Evolutionary conservation across 1,140 invertebrate genomes (phyloP).

Genomic region (Aphelenchoides besseyi): DNA sequence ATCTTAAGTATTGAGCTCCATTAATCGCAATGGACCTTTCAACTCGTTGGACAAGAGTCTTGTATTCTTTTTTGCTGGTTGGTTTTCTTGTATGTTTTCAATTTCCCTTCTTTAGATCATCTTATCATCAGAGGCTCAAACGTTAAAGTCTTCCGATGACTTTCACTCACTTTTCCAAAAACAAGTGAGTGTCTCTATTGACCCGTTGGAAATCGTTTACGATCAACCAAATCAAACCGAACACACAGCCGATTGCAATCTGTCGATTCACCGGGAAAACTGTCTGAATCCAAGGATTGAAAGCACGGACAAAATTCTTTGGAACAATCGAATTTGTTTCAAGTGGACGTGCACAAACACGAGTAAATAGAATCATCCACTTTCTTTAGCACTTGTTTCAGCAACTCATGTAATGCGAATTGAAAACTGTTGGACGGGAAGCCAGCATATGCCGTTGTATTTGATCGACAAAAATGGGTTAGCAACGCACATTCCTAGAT

Average conservation of each 20-base stretch:
- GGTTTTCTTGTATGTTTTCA: no score
- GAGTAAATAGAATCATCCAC: conserved; percentile 6
- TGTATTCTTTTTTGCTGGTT: no score
- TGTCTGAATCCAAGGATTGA: conserved; percentile 29
- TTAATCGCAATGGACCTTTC: no score
- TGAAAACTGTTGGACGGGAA: conserved; percentile 54
- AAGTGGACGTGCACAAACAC: conserved; percentile 37
- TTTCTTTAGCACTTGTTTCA: conserved; percentile 17
- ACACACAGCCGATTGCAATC: conserved; percentile 18
- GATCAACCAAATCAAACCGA: conserved; percentile 15
- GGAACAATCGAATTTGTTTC: conserved; percentile 40
- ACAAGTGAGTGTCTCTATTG: conserved; percentile 29
- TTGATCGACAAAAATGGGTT: conserved; percentile 41
- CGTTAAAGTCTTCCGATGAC: background rate
- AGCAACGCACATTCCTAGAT: conserved; percentile 33
- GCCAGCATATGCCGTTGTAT: conserved; percentile 37
- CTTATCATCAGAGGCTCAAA: no score
- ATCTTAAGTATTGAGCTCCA: no score
- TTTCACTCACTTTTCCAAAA: background rate
- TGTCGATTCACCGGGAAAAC: conserved; percentile 31
- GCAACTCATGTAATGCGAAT: conserved; percentile 43
- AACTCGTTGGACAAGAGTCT: no score
- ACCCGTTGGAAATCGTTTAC: conserved; percentile 22
- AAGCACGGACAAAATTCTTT: conserved; percentile 26
- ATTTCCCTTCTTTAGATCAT: no score